phyloP scores from a whole-genome alignment of 1,140 invertebrate species.

The Calliopsis andreniformis region DNA sequence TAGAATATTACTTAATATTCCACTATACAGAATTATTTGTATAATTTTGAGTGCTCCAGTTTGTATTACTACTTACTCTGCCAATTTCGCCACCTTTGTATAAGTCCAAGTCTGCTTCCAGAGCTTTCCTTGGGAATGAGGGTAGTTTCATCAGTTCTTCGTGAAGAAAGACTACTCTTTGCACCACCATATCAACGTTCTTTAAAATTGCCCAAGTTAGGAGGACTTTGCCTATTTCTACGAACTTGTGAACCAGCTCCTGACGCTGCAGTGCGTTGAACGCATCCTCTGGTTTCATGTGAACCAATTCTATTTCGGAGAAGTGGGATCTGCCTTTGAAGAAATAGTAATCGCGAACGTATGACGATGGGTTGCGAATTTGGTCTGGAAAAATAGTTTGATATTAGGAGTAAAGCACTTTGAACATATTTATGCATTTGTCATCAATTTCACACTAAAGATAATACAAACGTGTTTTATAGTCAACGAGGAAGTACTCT shows the following conservation, averaged over 20 bases:
- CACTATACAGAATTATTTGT: no score
- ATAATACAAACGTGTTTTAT: conserved; percentile 95
- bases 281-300: conserved; percentile 96
- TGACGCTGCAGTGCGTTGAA: conserved; percentile 95
- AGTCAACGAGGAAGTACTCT: conserved; percentile 97
- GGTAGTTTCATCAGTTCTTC: conserved; percentile 99
- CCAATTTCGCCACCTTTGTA: conserved; percentile 96
- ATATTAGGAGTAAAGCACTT: no score
- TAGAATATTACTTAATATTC: no score
- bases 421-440: no score
- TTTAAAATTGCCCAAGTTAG: conserved; percentile 94
- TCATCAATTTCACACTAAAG: no score
- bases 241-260: conserved; percentile 96
- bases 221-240: conserved; percentile 97
- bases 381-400: conserved; percentile 86
- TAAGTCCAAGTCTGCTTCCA: conserved; percentile 97
- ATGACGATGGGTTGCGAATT: conserved; percentile 96
- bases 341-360: conserved; percentile 99
- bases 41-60: no score
- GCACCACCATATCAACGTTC: conserved; percentile 96
- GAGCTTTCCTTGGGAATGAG: conserved; percentile 98
- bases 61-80: conserved; percentile 82
- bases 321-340: conserved; percentile 98
- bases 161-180: conserved; percentile 98
- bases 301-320: conserved; percentile 96